phyloP scores from a whole-genome alignment of 2,797 vertebrate genomes.

The Pangasius krempfi region DNA sequence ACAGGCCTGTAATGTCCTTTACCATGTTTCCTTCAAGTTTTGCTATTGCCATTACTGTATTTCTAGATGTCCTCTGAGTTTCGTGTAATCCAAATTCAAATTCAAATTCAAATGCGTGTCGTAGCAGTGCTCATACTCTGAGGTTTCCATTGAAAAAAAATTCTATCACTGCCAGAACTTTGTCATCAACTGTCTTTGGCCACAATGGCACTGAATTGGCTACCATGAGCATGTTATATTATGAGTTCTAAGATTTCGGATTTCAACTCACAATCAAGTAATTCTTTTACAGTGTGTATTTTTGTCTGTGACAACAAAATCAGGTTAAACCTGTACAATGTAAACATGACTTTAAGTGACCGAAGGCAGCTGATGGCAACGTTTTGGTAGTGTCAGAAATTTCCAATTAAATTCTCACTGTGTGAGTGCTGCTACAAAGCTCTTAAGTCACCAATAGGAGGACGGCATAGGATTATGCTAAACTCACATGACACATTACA shows the following conservation, averaged over 20 bases:
- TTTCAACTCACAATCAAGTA: neutral
- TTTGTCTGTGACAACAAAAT: neutral
- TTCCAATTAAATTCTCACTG: neutral
- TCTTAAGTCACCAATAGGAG: neutral
- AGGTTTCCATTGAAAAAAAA: neutral
- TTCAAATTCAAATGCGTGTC: too few relatives aligned
- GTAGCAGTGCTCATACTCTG: neutral
- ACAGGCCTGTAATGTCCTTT: neutral
- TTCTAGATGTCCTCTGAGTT: neutral
- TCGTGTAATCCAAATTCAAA: neutral
- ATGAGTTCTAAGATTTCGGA: neutral
- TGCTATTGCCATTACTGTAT: neutral
- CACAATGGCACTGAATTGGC: neutral
- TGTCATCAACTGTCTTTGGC: neutral
- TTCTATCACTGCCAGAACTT: neutral
- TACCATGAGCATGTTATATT: neutral
- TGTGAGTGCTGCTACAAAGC: neutral
- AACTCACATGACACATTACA: neutral
- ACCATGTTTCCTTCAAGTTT: constrained; percentile 3
- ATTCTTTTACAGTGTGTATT: neutral
- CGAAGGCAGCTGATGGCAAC: neutral
- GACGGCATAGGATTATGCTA: neutral
- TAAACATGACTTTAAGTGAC: neutral
- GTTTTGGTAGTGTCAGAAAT: neutral
- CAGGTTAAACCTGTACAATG: neutral